These are phyloP conservation scores for Lasioglossum figueresi DNA, from an alignment of 2,888 invertebrate species.

Conservation along the genomic window DNA sequence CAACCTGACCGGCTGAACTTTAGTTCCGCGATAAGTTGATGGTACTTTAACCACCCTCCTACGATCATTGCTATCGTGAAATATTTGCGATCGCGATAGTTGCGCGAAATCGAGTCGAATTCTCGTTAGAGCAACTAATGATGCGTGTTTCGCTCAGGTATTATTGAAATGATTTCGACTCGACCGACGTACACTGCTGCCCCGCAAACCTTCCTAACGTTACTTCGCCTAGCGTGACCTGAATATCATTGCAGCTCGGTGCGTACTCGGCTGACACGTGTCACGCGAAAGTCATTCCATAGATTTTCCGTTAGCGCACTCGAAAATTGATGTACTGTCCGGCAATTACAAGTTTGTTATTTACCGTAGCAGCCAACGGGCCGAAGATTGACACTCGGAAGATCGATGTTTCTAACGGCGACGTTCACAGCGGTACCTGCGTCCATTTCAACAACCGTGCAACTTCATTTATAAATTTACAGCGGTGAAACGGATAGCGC, in stretches of 20 bases:
- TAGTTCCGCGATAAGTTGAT: neutral
- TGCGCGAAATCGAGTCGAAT: neutral
- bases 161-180: neutral
- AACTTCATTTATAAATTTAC: neutral
- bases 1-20: slow-evolving; percentile 31
- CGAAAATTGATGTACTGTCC: neutral
- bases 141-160: neutral
- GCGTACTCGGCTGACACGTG: neutral
- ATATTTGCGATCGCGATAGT: neutral
- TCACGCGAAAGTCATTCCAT: neutral
- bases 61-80: neutral
- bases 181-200: neutral
- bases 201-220: neutral
- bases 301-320: neutral
- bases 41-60: slow-evolving; percentile 20
- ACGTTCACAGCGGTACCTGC: neutral
- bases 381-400: neutral
- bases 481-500: too few relatives aligned
- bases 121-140: neutral
- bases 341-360: too few relatives aligned
- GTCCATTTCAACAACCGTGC: neutral
- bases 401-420: neutral
- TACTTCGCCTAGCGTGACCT: too few relatives aligned
- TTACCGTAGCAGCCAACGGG: neutral
- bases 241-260: neutral